Base-by-base conservation (phyloP, 2,113 vertebrate genomes). In the Calidris pygmaea region DNA sequence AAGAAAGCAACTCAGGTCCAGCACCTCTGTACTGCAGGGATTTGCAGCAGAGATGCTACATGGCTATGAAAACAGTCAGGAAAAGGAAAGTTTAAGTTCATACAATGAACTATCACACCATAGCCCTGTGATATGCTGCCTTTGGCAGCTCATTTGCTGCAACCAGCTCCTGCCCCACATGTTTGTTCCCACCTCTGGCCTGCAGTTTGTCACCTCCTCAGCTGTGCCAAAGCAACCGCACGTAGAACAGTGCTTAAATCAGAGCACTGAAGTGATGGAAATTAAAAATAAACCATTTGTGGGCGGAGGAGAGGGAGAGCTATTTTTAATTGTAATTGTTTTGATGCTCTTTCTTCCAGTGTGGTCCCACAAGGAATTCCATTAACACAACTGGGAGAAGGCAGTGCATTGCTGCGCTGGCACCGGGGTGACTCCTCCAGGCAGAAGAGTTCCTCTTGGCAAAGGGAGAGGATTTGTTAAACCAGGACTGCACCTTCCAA, bases 271-370 rank as follows among this genome's bases (percentile, higher is more conserved):
- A 65, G 74, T 87, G 89, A 32, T 68, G 53, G 70, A 73, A 85
- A 91, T 72, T 71, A 94, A 93, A 95, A 95, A 94, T 93, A 95
- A 94, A 85, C 43, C 4, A 1, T 12, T 41, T 3, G 11, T 22
- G 4, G 87, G 66, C 85, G 82, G 74, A 83, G 71, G 23, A 85
- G 68, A 87, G 56, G 24, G 68, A 75, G 81, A 74, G 77, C 12
- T 92, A 75, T 72, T 91, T 97, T 92, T 89, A 65, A 82, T 67
- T 84, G 73, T 53, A 82, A 91, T 84, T 4, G 5, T 82, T 92
- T 96, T 86, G 89, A 47, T 87, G 68, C 89, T 91, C 91, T 92
- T 86, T 90, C 91, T 93, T 89, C 66, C 87, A 80, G 43, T 35
- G 39, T 93, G 80, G 72, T 92, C 68, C 62, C 73, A 79, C 16